A percentile compares a stretch with the other conserved stretches of the same genome.
Conservation (phyloP, 2,797 vertebrate species). For the Lithobates sylvaticus region DNA sequence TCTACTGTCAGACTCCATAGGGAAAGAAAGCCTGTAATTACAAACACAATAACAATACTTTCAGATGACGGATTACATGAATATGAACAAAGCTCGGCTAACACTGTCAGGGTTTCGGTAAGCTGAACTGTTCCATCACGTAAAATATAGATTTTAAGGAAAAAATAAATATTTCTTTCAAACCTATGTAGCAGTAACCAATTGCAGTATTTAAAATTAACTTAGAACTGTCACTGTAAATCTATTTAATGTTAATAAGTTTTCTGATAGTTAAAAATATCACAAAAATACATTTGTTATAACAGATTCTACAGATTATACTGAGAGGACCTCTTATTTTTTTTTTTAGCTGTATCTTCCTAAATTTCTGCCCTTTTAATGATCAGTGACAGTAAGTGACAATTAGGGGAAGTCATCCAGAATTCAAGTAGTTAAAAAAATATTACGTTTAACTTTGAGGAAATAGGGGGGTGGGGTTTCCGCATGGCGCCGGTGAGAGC, state of each 20-base stretch:
- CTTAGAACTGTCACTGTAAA: conserved; percentile 3
- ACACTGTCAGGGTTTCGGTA: not conserved
- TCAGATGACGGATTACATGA: conserved; percentile 1
- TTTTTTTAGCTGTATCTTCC: not conserved
- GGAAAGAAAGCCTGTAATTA: conserved; percentile 32
- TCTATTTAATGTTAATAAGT: not conserved
- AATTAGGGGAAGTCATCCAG: not conserved
- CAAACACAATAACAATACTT: conserved; percentile 24
- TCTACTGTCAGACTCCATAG: conserved; percentile 15
- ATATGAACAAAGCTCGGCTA: not conserved
- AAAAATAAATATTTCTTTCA: not conserved
- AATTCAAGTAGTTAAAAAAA: no score
- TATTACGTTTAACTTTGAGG: no score
- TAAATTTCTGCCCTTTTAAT: not conserved
- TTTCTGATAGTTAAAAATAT: not conserved
- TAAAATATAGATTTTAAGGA: conserved; percentile 11
- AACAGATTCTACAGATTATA: not conserved
- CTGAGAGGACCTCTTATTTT: not conserved
- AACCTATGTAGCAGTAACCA: not conserved
- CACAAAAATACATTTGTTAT: not conserved
- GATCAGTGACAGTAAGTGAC: not conserved
- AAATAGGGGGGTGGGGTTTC: no score
- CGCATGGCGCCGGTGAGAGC: no score
- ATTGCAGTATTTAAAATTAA: not conserved
- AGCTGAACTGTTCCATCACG: conserved; percentile 23